These are phyloP conservation scores for Noctua pronuba DNA, from an alignment of 2,888 invertebrate species.

Conservation along the genomic window DNA sequence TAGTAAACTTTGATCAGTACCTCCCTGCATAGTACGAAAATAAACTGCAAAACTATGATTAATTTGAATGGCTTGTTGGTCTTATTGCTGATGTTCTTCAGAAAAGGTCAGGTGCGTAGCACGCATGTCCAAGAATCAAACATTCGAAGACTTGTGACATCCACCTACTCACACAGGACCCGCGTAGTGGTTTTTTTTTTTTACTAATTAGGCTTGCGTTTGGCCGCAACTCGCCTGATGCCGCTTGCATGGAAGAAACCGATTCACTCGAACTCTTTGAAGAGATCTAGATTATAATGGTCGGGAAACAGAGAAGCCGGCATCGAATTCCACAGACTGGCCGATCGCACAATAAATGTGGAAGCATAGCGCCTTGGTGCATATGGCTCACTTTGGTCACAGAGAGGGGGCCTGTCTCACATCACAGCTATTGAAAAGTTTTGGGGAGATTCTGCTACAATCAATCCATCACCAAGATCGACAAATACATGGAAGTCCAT, in stretches of 20 bases:
- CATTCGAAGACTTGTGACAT: neutral
- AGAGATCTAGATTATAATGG: too few relatives aligned
- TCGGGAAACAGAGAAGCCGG: too few relatives aligned
- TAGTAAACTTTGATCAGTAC: neutral
- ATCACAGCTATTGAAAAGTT: neutral
- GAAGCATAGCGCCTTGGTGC: too few relatives aligned
- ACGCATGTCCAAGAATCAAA: neutral
- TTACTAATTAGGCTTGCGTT: too few relatives aligned
- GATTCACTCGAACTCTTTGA: too few relatives aligned
- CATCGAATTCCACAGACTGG: too few relatives aligned
- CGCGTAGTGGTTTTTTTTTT: too few relatives aligned
- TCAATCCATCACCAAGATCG: neutral
- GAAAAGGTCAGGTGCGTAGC: neutral
- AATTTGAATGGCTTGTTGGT: neutral
- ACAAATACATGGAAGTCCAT: neutral
- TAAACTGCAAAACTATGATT: neutral
- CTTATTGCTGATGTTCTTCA: neutral
- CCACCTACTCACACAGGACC: neutral
- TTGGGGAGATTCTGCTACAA: neutral
- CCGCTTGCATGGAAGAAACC: too few relatives aligned
- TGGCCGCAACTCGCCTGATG: too few relatives aligned
- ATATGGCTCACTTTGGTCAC: neutral
- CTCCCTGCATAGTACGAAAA: neutral
- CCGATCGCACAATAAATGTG: too few relatives aligned
- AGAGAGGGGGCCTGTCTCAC: neutral